Conservation (phyloP, 2,797 vertebrate genomes). For the Yasuhikotakia modesta region DNA sequence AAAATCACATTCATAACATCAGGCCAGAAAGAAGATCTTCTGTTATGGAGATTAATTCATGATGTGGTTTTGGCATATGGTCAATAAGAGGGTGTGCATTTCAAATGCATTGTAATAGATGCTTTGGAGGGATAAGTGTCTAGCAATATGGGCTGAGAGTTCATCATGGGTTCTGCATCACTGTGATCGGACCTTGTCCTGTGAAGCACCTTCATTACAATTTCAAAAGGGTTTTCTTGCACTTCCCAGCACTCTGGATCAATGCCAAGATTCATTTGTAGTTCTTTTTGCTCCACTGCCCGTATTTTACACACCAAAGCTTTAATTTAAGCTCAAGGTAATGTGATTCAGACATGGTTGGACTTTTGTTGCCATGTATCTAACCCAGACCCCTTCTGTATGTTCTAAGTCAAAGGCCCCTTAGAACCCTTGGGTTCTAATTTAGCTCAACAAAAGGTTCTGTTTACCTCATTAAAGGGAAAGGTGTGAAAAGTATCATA, state of each 20-base stretch:
- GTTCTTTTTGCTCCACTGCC: constrained; percentile 7
- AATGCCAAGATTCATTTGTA: constrained; percentile 49
- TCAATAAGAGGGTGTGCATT: neutral
- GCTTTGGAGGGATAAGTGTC: neutral
- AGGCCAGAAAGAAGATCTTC: neutral
- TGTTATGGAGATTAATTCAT: neutral
- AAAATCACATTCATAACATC: neutral
- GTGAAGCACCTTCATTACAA: constrained; percentile 55
- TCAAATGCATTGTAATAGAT: constrained; percentile 1
- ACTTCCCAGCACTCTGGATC: constrained; percentile 33
- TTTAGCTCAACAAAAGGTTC: constrained; percentile 7
- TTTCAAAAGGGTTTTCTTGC: constrained; percentile 55
- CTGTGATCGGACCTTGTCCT: constrained; percentile 27
- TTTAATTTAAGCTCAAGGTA: constrained; percentile 34
- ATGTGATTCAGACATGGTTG: constrained; percentile 13
- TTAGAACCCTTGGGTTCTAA: neutral
- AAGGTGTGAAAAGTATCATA: neutral
- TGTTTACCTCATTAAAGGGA: neutral
- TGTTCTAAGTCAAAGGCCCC: neutral
- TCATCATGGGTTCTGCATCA: constrained; percentile 14
- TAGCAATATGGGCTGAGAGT: neutral
- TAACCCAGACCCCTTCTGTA: constrained; percentile 17
- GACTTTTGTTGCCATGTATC: constrained; percentile 24
- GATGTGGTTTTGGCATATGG: constrained; percentile 7
- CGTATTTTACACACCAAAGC: constrained; percentile 49